Percentiles rank a stretch among this genome's conserved stretches.
phyloP scores from a whole-genome alignment of 2,888 invertebrate species.

The Cosmia pyralina region DNA sequence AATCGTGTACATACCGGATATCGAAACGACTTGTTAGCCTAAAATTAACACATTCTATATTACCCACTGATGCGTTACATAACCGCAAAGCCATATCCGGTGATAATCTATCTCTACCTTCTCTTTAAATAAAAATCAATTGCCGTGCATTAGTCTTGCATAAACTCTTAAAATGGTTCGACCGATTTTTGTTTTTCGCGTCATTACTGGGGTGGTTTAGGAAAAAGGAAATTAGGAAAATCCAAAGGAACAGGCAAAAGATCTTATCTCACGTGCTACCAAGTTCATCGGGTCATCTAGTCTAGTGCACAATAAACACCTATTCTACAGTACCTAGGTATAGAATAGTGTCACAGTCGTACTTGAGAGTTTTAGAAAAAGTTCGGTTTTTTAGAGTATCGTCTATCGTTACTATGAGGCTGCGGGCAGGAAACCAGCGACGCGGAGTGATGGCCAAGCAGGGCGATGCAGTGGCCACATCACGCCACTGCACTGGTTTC shows the following conservation, averaged over 20 bases:
- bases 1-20: conserved; percentile 22
- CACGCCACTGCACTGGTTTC: not conserved
- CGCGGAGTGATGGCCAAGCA: not conserved
- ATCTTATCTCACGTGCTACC: too few relatives aligned
- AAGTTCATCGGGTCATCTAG: too few relatives aligned
- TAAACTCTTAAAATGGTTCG: too few relatives aligned
- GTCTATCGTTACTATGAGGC: not conserved
- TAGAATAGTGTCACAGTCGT: not conserved
- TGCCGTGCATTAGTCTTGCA: too few relatives aligned
- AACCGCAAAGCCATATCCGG: conserved; percentile 20
- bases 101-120: conserved; percentile 18
- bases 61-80: conserved; percentile 25
- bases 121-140: too few relatives aligned
- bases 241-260: too few relatives aligned
- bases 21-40: conserved; percentile 18
- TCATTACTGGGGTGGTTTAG: too few relatives aligned
- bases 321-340: conserved; percentile 14
- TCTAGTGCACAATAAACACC: not conserved
- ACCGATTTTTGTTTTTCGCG: too few relatives aligned
- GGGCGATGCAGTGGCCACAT: not conserved
- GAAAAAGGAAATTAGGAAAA: too few relatives aligned
- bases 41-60: conserved; percentile 27
- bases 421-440: not conserved
- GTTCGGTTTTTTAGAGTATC: not conserved
- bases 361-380: not conserved